Conservation (phyloP, 2,888 invertebrate species). For the Lochmaea crataegi region DNA sequence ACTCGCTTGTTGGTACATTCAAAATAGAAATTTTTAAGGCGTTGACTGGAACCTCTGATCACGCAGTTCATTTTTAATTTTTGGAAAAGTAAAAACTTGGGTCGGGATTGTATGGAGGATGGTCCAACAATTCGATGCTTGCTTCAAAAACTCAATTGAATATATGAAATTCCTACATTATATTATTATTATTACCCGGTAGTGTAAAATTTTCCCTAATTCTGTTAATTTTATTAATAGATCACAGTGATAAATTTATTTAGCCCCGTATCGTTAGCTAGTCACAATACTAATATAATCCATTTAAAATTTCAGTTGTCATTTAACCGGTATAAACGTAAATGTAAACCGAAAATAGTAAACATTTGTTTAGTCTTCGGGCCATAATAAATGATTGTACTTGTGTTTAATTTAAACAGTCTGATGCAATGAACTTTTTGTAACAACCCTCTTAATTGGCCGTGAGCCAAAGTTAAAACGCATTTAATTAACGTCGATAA, state of each 20-base stretch:
- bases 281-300: background rate
- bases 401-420: slow-evolving; percentile 23
- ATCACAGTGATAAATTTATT: background rate
- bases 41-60: too few relatives aligned
- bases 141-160: too few relatives aligned
- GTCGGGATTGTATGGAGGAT: too few relatives aligned
- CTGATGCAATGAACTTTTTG: slow-evolving; percentile 6
- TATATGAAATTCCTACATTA: too few relatives aligned
- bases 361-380: slow-evolving; percentile 31
- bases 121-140: too few relatives aligned
- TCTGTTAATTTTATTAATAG: too few relatives aligned
- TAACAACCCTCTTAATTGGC: slow-evolving; percentile 35
- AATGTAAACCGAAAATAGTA: slow-evolving; percentile 32
- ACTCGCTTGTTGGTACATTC: too few relatives aligned
- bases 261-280: background rate
- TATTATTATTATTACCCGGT: too few relatives aligned
- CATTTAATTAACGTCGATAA: slow-evolving; percentile 31
- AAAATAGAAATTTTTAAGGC: too few relatives aligned
- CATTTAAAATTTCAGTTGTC: background rate
- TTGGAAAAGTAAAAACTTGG: too few relatives aligned
- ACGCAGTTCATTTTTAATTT: too few relatives aligned
- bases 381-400: slow-evolving; percentile 23
- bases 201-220: too few relatives aligned
- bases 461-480: slow-evolving; percentile 35
- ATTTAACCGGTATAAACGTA: slow-evolving; percentile 4